A percentile compares a stretch with the other conserved stretches of the same genome.
These are phyloP conservation scores for Xestia ashworthii DNA, from an alignment of 2,888 invertebrate genomes.

Conservation along the genomic window DNA sequence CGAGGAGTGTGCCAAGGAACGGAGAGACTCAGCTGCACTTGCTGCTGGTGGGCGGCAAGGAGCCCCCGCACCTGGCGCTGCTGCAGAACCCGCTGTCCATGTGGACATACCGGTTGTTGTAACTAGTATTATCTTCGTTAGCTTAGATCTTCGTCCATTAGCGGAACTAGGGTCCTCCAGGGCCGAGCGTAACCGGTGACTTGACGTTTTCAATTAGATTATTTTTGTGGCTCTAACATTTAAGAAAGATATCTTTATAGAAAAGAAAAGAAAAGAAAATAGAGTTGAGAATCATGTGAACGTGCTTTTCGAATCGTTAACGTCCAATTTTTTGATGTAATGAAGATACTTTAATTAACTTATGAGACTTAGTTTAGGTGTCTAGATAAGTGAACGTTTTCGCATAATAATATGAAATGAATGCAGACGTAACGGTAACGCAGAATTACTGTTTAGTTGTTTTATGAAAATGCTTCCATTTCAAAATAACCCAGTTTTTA, in stretches of 20 bases:
- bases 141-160: conserved; percentile 68
- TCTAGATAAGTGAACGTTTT: conserved; percentile 37
- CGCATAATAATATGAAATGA: conserved; percentile 31
- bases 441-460: conserved; percentile 6
- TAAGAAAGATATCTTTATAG: conserved; percentile 53
- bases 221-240: conserved; percentile 55
- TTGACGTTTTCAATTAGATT: conserved; percentile 59
- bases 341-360: conserved; percentile 47
- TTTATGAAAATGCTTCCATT: conserved; percentile 18
- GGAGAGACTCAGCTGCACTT: conserved; percentile 73
- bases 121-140: conserved; percentile 49
- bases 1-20: conserved; percentile 77
- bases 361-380: conserved; percentile 60
- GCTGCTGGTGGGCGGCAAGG: conserved; percentile 94
- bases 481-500: conserved; percentile 23
- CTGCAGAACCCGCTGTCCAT: conserved; percentile 94
- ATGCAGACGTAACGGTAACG: conserved; percentile 35
- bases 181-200: conserved; percentile 52
- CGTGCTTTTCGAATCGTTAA: conserved; percentile 63
- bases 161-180: conserved; percentile 58
- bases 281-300: conserved; percentile 58
- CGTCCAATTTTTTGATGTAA: conserved; percentile 69
- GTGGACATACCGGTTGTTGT: conserved; percentile 93
- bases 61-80: conserved; percentile 94
- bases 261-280: conserved; percentile 17